Evolutionary conservation across 2,113 vertebrate species (phyloP), one percentile per base, ranked within the genome.

Genomic region (Pseudolaguvia tuberculata): DNA sequence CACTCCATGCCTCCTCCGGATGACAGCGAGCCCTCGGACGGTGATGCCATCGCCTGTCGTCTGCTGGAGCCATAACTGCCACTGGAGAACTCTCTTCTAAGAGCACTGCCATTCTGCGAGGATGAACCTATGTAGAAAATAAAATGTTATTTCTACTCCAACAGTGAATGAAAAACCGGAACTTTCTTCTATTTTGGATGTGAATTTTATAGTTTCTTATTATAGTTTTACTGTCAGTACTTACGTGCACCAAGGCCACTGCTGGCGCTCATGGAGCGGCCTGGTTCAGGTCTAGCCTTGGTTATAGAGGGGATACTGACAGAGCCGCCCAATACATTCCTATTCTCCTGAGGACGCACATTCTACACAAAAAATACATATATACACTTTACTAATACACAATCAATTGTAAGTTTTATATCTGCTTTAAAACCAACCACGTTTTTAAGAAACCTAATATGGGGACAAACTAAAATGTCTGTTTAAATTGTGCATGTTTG

Each of bases 271-370:
- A 99, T 96, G 39, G 97, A 99, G 7, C 97, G 94, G 0, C 96
- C 96, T 0, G 97, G 95, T 78, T 99, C 97, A 0, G 89, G 90
- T 81, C 94, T 92, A 85, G 94, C 91, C 78, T 95, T 98, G 7
- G 92, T 94, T 89, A 99, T 96, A 5, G 97, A 96, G 1, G 97
- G 95, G 84, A 99, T 98, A 78, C 96, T 98, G 89, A 97, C 95
- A 0, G 96, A 99, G 42, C 95, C 95, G 3, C 96, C 98, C 89
- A 99, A 95, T 15, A 95, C 92, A 0, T 93, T 88, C 42, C 95
- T 93, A 78, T 85, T 95, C 88, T 99, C 97, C 91, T 96, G 97
- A 81, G 93, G 89, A 87, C 95, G 93, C 55, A 95, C 88, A 82
- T 94, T 98, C 97, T 99, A 88, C 80, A 85, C 80, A 73, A 77